phyloP scores from a whole-genome alignment of 2,797 vertebrate genomes.

The Anabacerthia variegaticeps region DNA sequence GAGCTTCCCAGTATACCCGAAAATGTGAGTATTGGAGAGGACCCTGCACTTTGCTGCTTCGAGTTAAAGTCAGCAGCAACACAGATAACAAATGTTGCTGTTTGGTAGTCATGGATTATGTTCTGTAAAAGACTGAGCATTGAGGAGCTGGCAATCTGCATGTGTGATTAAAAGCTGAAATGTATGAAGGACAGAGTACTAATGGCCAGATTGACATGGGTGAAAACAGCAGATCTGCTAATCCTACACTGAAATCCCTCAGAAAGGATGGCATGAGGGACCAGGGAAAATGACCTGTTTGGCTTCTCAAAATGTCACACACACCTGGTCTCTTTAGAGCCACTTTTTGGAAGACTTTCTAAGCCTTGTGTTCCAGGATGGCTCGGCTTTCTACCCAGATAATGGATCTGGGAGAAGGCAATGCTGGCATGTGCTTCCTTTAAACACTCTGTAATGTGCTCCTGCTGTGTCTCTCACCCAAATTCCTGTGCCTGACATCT shows the following conservation, averaged over 20 bases:
- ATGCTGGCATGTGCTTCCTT: conserved; percentile 14
- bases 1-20: conserved; percentile 97
- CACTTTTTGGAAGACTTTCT: background rate
- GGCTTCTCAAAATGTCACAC: background rate
- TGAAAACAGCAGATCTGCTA: background rate
- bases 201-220: background rate
- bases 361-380: background rate
- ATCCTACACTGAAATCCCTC: background rate
- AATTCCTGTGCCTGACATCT: background rate
- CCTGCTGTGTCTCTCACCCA: background rate
- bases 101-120: background rate
- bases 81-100: background rate
- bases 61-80: background rate
- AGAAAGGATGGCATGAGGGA: background rate
- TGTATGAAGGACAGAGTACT: background rate
- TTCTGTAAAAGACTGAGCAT: background rate
- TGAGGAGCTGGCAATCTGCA: background rate
- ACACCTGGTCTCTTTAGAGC: background rate
- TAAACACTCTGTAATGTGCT: background rate
- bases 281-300: background rate
- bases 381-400: background rate
- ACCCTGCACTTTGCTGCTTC: background rate
- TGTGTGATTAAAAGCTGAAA: background rate
- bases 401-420: conserved; percentile 23
- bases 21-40: conserved; percentile 86